These are phyloP conservation scores for Glaucomys volans DNA, from an alignment of 2,113 vertebrate genomes.

Conservation along the genomic window DNA sequence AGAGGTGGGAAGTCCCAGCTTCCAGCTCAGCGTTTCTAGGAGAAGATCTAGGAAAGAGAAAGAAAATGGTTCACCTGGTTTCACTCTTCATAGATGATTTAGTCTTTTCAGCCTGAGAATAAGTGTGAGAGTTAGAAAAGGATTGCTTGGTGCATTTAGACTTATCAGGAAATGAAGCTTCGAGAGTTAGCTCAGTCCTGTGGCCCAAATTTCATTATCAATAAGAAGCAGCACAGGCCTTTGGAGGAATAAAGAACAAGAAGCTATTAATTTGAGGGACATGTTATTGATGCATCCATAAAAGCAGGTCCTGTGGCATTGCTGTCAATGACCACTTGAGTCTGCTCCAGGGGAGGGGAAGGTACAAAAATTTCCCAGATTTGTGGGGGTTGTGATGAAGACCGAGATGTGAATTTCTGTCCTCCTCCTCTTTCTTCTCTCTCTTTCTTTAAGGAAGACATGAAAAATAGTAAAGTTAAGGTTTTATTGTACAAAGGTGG, in stretches of 20 bases:
- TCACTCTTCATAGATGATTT: not conserved
- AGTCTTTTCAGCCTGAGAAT: not conserved
- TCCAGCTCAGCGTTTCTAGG: not conserved
- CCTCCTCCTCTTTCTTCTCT: fast-evolving
- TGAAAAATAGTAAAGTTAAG: not conserved
- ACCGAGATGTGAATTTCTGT: not conserved
- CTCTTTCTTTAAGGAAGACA: not conserved
- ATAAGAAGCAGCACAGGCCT: not conserved
- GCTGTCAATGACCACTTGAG: not conserved
- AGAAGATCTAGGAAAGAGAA: not conserved
- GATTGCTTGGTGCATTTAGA: not conserved
- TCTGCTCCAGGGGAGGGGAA: not conserved
- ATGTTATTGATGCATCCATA: not conserved
- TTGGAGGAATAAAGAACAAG: not conserved
- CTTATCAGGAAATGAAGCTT: not conserved
- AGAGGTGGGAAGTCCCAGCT: not conserved
- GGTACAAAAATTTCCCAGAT: not conserved
- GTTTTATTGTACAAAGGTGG: not conserved
- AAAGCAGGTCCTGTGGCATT: not conserved
- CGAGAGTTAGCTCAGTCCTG: not conserved
- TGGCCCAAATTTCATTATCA: not conserved
- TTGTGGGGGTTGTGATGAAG: not conserved
- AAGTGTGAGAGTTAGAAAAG: not conserved
- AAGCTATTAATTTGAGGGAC: not conserved
- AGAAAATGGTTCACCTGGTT: not conserved